phyloP scores from a whole-genome alignment of 2,113 vertebrate genomes.

The Bostrychus sinensis region DNA sequence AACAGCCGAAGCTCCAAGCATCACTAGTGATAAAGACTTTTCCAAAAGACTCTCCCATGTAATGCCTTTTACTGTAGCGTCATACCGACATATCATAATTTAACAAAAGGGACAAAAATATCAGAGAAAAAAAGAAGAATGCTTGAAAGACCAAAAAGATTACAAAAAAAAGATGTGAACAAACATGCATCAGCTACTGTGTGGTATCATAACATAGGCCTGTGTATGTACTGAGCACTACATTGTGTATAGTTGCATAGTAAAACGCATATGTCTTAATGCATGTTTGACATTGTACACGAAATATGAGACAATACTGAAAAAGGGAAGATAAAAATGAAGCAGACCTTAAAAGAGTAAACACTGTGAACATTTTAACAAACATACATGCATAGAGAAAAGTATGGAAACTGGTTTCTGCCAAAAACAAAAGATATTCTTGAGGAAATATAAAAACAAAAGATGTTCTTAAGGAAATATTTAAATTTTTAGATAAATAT shows the following conservation, averaged over 20 bases:
- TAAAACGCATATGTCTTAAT: slow-evolving; percentile 56
- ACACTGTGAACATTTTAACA: slow-evolving; percentile 72
- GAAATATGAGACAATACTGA: slow-evolving; percentile 49
- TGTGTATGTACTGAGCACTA: slow-evolving; percentile 57
- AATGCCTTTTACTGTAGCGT: slow-evolving; percentile 71
- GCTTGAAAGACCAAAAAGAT: slow-evolving; percentile 58
- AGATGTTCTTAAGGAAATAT: not conserved
- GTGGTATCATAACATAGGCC: slow-evolving; percentile 49
- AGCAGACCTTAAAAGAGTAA: slow-evolving; percentile 71
- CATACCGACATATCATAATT: slow-evolving; percentile 58
- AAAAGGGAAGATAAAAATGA: slow-evolving; percentile 29
- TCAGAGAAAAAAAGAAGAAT: slow-evolving; percentile 24
- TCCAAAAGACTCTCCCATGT: slow-evolving; percentile 35
- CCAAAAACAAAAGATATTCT: too few species aligned
- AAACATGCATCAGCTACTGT: slow-evolving; percentile 64
- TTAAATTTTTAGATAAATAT: not conserved
- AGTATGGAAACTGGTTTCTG: slow-evolving; percentile 5
- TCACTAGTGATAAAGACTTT: slow-evolving; percentile 61
- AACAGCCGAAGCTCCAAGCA: slow-evolving; percentile 72
- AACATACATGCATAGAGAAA: slow-evolving; percentile 9
- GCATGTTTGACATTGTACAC: slow-evolving; percentile 72
- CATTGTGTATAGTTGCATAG: slow-evolving; percentile 53
- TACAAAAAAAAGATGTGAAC: slow-evolving; percentile 34
- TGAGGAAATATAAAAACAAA: too few species aligned
- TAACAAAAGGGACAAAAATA: slow-evolving; percentile 20